phyloP scores from a whole-genome alignment of 2,113 vertebrate species.

The Peromyscus californicus region DNA sequence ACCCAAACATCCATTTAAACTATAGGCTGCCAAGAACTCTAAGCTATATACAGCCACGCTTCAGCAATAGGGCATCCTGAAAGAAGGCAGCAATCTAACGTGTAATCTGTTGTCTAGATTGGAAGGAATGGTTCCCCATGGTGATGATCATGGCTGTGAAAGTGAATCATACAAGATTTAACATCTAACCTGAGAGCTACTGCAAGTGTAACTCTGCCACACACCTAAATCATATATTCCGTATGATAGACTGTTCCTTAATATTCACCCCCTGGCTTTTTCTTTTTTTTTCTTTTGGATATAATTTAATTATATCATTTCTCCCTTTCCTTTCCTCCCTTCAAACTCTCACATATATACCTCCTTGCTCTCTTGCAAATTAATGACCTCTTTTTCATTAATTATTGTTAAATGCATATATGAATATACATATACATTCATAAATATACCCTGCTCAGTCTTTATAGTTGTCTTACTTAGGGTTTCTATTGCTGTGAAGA shows the following conservation, averaged over 20 bases:
- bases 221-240: neutral
- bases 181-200: neutral
- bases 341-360: neutral
- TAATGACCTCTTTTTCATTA: neutral
- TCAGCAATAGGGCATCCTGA: neutral
- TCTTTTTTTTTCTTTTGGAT: neutral
- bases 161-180: neutral
- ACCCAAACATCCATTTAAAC: neutral
- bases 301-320: neutral
- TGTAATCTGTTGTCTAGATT: neutral
- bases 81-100: neutral
- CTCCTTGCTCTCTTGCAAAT: neutral
- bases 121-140: neutral
- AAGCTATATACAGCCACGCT: neutral
- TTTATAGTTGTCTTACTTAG: neutral
- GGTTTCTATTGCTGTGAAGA: neutral
- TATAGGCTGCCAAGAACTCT: neutral
- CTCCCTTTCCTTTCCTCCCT: neutral
- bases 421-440: neutral
- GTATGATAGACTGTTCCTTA: neutral
- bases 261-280: neutral
- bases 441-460: no score
- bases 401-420: neutral
- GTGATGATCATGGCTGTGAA: neutral
- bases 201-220: neutral